Conservation (phyloP, 2,888 invertebrate species). For the Xestia ashworthii region DNA sequence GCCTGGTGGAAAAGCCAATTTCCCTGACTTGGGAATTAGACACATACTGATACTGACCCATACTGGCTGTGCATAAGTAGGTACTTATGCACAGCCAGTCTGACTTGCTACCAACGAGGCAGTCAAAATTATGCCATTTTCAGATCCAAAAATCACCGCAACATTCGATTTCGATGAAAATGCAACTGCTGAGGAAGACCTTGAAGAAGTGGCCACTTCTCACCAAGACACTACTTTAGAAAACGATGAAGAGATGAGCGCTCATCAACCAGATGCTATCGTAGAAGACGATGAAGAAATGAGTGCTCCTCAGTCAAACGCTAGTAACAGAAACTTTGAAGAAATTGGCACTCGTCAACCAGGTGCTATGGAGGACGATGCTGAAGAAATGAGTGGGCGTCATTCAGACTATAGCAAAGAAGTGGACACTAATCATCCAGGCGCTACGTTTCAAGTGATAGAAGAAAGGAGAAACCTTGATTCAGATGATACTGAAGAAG, state of each 20-base stretch:
- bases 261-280: background rate
- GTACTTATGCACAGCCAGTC: background rate
- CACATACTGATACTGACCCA: no score
- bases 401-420: background rate
- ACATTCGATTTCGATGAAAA: background rate
- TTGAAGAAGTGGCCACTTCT: background rate
- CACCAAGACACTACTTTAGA: background rate
- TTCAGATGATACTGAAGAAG: background rate
- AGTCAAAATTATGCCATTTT: background rate
- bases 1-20: background rate
- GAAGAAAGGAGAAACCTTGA: background rate
- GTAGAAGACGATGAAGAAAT: background rate
- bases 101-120: background rate
- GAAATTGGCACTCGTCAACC: background rate
- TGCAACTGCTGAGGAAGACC: constrained; percentile 1
- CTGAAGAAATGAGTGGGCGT: background rate
- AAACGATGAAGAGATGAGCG: background rate
- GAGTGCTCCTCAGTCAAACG: background rate
- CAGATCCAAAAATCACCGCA: constrained; percentile 41
- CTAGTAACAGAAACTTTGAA: background rate
- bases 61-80: no score
- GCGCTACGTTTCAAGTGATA: background rate
- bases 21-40: background rate
- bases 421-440: background rate
- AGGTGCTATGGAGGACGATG: no score